phyloP scores from a whole-genome alignment of 35 echinoderm and acorn worm species.

The Chiridota heheva region DNA sequence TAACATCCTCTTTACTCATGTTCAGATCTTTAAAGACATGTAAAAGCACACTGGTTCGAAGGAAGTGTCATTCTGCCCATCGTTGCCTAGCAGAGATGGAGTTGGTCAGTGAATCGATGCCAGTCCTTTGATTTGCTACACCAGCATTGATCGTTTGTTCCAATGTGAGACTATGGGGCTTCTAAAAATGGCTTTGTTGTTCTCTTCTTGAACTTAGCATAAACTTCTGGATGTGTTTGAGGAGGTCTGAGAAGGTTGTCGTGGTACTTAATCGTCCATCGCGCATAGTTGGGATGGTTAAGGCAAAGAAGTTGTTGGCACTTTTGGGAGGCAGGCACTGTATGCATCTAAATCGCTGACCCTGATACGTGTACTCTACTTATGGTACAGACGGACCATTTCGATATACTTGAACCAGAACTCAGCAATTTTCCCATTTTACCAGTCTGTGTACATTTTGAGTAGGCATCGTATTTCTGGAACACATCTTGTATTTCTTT shows the following conservation, averaged over 20 bases:
- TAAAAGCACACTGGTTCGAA: too few species aligned
- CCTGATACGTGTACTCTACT: conserved; percentile 1
- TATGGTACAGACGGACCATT: conserved; percentile 9
- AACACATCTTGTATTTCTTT: conserved; percentile 8
- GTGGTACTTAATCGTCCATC: neutral
- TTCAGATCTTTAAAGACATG: too few species aligned
- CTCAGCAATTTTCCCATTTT: conserved; percentile 15
- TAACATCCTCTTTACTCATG: too few species aligned
- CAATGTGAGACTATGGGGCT: neutral
- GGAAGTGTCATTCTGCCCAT: too few species aligned
- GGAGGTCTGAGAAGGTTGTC: conserved; percentile 1
- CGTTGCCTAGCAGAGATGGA: too few species aligned
- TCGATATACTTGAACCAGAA: conserved; percentile 10
- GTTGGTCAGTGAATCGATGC: too few species aligned
- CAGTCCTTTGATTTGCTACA: conserved; percentile 13
- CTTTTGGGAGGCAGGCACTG: conserved; percentile 11
- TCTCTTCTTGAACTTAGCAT: conserved; percentile 17
- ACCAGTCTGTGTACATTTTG: neutral
- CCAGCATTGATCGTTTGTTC: conserved; percentile 16
- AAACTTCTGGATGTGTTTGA: conserved; percentile 11
- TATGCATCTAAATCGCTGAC: neutral
- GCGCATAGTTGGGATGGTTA: conserved; percentile 25
- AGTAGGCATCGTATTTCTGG: conserved; percentile 15
- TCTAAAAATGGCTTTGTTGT: conserved; percentile 3
- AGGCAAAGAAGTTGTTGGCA: conserved; percentile 17